Percentiles rank a stretch among this genome's conserved stretches.
These are phyloP conservation scores for Drosophila maculinotata DNA, from an alignment of 2,888 invertebrate genomes.

Conservation along the genomic window DNA sequence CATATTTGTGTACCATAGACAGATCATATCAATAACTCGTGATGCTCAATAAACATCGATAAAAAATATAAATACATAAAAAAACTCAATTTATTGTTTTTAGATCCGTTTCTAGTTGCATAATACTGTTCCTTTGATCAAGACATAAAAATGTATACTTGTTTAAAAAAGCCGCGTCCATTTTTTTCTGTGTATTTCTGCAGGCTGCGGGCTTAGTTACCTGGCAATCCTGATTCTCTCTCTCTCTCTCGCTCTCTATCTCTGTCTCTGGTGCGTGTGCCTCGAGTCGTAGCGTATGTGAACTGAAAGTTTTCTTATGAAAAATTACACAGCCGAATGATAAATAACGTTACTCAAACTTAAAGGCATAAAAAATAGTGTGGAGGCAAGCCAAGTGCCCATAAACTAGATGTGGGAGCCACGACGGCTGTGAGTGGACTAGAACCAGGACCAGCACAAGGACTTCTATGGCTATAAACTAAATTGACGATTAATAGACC, in stretches of 20 bases:
- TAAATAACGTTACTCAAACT: conserved; percentile 80
- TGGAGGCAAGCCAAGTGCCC: conserved; percentile 18
- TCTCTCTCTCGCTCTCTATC: conserved; percentile 2
- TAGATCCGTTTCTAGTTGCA: no score
- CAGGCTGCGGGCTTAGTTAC: conserved; percentile 10
- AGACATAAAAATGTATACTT: no score
- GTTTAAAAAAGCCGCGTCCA: no score
- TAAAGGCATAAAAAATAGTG: conserved; percentile 44
- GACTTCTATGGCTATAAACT: conserved; percentile 11
- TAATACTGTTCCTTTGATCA: no score
- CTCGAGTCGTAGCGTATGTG: conserved; percentile 11
- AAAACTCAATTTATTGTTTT: no score
- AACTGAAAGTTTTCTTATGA: conserved; percentile 68
- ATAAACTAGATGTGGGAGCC: conserved; percentile 37
- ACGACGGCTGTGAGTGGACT: conserved; percentile 33
- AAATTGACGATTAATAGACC: conserved; percentile 32
- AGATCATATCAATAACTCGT: no score
- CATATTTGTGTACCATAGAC: no score
- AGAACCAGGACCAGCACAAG: conserved; percentile 5
- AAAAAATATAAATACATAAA: conserved; percentile 49
- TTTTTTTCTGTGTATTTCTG: no score
- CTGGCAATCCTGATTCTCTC: conserved; percentile 3
- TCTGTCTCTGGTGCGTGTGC: conserved; percentile 41
- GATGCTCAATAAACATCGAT: no score
- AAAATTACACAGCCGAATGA: conserved; percentile 81